Base-by-base conservation (phyloP, 1,140 invertebrate genomes). In the Aphis craccivora region DNA sequence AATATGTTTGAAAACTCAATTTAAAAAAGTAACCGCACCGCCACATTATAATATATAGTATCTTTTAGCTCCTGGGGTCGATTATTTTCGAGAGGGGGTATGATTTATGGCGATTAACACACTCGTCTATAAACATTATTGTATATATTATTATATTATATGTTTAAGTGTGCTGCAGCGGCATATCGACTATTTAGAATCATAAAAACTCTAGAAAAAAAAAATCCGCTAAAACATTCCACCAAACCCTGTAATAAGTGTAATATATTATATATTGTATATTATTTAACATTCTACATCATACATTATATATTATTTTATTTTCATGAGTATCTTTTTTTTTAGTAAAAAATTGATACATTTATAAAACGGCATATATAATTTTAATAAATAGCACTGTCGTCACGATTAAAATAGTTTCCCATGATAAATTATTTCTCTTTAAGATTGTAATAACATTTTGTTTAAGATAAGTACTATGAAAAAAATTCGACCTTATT, bases 21-120 rank as follows among this genome's bases (percentile, higher is more conserved):
- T 81, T 48, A 91, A 81, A 67, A 60, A 67, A 67, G 60, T 76
- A 76, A 3, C 30, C 60, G 3, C 60, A 18, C 60, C 14, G 30
- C 14, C 30, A n/a, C 60, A 76, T n/a, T 18, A n/a, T n/a, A 76
- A 22, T 45, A 76, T 18, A n/a, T n/a, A 76, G n/a, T 45, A 76
- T n/a, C 22, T 35, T 48, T 81, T 81, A 81, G 67, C 90, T 67
- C 81, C 67, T 67, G 67, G 90, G 67, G 43, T 91, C 90, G 23
- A 91, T 91, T 91, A 91, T 90, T 4, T 45, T 91, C n/a, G 14
- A 87, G 60, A 67, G 20, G 67, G 55, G 55, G 37, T n/a, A 45
- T 91, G 90, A 91, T 91, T 91, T 81, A 91, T 81, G 22, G 90
- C n/a, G n/a, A 81, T 91, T 81, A 48, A 91, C 67, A 92, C 90